Base-by-base conservation (phyloP, 2,113 vertebrate species). In the Marmota monax region DNA sequence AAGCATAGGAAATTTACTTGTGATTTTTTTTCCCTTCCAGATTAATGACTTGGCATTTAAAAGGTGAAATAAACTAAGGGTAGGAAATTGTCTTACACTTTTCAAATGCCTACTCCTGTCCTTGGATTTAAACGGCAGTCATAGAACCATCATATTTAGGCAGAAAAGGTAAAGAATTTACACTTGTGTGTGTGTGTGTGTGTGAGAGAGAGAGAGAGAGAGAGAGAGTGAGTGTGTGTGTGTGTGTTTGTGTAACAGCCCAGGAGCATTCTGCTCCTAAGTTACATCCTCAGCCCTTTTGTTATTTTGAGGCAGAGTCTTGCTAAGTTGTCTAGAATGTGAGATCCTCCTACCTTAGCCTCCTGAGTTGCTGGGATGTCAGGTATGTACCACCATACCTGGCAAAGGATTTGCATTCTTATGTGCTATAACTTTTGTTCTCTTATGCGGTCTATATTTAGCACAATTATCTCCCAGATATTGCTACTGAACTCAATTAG, bases 21-120 rank as follows among this genome's bases (percentile, higher is more conserved):
- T 79, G 72, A 34, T 58, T 94, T 61, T 78, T 94, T 87, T n/a
- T 77, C 29, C 32, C 56, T 87, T 80, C 63, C 53, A 48, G 76
- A 69, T 61, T 25, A 90, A 67, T 48, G 67, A 56, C 74, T 73
- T 90, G 39, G 45, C 67, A 34, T 65, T 93, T 77, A 53, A 61
- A 58, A 61, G 72, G 34, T 76, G 58, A 91, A 80, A 72, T 69
- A 12, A 84, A 53, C 77, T 32, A 56, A 76, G 45, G 27, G 2
- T 3, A 83, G 86, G 74, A 80, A 83, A n/a, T 48, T 39, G 42
- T 69, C 51, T 45, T 84, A 4, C 0, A 23, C 11, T 80, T 94
- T 76, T 77, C 89, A 89, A 76, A 94, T 29, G 72, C 58, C 32
- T 39, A 29, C 22, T 65, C 7, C 27, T 94, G 69, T 90, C 7